phyloP scores from a whole-genome alignment of 1,140 invertebrate species.

The Dreissena polymorpha region DNA sequence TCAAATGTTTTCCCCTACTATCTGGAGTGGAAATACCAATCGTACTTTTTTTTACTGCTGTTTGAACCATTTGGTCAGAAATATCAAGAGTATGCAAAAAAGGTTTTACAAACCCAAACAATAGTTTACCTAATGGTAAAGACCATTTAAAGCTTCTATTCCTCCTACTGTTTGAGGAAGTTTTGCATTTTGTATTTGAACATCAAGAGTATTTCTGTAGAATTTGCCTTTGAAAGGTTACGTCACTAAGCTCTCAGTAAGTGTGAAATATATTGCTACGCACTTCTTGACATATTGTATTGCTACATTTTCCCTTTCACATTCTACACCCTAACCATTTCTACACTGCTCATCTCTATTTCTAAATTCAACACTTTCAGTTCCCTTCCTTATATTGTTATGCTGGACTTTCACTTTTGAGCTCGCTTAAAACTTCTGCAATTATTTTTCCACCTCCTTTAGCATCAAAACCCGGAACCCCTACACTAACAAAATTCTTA shows the following conservation, averaged over 20 bases:
- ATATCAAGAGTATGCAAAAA: too few species aligned
- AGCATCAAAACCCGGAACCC: too few species aligned
- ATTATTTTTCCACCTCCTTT: too few species aligned
- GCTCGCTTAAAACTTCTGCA: too few species aligned
- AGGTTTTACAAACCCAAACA: slow-evolving; percentile 21
- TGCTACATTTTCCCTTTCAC: too few species aligned
- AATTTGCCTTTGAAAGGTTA: slow-evolving; percentile 3
- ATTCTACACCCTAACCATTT: too few species aligned
- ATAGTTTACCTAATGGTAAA: not conserved
- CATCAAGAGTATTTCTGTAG: not conserved
- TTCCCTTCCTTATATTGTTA: too few species aligned
- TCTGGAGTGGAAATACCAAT: not conserved
- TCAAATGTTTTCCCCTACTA: not conserved
- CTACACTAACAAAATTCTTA: too few species aligned
- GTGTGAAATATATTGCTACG: slow-evolving; percentile 15
- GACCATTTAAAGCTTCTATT: not conserved
- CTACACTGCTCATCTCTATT: too few species aligned
- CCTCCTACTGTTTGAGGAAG: not conserved
- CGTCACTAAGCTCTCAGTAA: not conserved
- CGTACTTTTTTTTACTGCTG: not conserved
- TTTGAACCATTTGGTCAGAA: too few species aligned
- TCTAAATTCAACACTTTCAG: too few species aligned
- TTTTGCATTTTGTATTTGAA: not conserved
- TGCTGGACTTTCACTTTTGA: too few species aligned
- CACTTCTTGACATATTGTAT: not conserved